phyloP scores from a whole-genome alignment of 1,140 invertebrate genomes.

The Anoplophora glabripennis region DNA sequence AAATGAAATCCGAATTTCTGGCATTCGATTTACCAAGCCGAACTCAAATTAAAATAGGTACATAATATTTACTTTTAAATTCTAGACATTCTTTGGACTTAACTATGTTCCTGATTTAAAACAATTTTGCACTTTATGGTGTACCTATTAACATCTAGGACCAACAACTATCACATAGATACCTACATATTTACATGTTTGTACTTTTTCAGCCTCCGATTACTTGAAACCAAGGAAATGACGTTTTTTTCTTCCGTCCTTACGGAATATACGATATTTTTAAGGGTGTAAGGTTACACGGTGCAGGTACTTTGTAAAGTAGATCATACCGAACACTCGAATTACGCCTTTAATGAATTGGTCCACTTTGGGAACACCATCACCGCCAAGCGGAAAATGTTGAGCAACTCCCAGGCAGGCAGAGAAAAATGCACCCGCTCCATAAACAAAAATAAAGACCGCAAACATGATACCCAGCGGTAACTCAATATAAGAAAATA shows the following conservation, averaged over 20 bases:
- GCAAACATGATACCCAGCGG: conserved; percentile 18
- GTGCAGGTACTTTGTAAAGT: conserved; percentile 12
- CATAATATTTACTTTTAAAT: no score
- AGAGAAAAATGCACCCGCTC: conserved; percentile 6
- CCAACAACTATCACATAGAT: no score
- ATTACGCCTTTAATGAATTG: conserved; percentile 10
- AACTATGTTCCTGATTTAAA: no score
- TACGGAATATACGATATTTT: conserved; percentile 8
- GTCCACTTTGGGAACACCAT: conserved; percentile 6
- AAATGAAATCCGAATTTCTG: no score
- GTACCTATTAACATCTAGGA: no score
- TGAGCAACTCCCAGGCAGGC: background rate
- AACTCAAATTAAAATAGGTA: no score
- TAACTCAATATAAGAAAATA: conserved; percentile 20
- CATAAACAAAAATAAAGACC: background rate
- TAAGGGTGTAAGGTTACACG: conserved; percentile 3
- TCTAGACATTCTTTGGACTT: no score
- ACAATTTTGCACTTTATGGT: no score
- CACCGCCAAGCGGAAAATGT: background rate
- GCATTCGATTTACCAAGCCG: no score
- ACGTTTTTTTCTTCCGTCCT: background rate
- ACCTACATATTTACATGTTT: no score
- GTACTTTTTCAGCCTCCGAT: no score
- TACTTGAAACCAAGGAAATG: background rate
- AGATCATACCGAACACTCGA: conserved; percentile 9